phyloP scores from a whole-genome alignment of 1,140 invertebrate genomes.

The Parapsyche elsis region DNA sequence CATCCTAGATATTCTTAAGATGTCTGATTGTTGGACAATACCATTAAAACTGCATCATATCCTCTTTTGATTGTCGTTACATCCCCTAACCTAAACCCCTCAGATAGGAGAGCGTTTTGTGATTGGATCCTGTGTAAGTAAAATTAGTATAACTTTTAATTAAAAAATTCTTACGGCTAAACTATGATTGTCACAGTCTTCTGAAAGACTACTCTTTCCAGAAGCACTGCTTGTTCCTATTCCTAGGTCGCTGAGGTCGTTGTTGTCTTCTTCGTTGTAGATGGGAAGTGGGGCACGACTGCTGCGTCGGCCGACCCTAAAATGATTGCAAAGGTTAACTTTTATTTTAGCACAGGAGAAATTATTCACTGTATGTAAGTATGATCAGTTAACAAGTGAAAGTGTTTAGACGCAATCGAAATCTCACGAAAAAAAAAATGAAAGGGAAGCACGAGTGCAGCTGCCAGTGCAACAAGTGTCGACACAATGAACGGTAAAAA shows the following conservation, averaged over 20 bases:
- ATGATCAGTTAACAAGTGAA: constrained; percentile 14
- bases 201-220: constrained; percentile 77
- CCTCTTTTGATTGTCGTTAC: no score
- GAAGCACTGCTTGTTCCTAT: constrained; percentile 81
- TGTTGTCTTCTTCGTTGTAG: constrained; percentile 81
- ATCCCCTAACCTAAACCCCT: no score
- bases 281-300: constrained; percentile 73
- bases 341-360: neutral
- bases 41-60: no score
- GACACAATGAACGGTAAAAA: constrained; percentile 11
- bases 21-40: no score
- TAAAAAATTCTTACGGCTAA: constrained; percentile 69
- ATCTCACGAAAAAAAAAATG: constrained; percentile 29
- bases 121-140: neutral
- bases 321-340: neutral
- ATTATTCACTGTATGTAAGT: neutral
- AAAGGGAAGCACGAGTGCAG: neutral
- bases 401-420: constrained; percentile 9
- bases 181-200: constrained; percentile 77
- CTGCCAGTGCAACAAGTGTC: neutral
- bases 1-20: no score
- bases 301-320: constrained; percentile 68
- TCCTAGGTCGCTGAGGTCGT: constrained; percentile 84
- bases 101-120: neutral
- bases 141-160: no score